These are phyloP conservation scores for Carduelis carduelis DNA, from an alignment of 2,797 vertebrate species.

Conservation along the genomic window DNA sequence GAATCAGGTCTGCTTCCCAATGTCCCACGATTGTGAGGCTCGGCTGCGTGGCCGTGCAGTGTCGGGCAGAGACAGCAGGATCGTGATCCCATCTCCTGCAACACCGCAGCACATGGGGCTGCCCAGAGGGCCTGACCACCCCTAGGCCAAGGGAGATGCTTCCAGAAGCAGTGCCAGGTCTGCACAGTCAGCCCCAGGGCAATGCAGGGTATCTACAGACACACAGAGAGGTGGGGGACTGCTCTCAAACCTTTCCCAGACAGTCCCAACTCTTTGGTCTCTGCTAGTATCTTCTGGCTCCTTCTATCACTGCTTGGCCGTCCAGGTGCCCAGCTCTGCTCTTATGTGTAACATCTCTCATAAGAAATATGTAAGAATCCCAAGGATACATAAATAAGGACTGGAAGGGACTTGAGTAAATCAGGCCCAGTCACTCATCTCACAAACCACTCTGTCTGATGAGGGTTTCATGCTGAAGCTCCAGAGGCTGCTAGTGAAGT, in stretches of 20 bases:
- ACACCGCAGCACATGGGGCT: rapidly evolving
- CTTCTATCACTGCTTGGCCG: background rate
- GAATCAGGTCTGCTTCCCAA: background rate
- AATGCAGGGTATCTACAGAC: rapidly evolving
- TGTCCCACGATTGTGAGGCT: rapidly evolving
- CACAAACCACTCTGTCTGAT: background rate
- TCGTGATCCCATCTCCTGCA: rapidly evolving
- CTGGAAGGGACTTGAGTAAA: background rate
- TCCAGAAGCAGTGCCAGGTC: background rate
- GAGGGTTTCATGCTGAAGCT: background rate
- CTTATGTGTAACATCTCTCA: background rate
- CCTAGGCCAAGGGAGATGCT: too few species aligned
- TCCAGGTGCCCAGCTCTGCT: background rate
- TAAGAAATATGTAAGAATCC: background rate
- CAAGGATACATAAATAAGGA: background rate
- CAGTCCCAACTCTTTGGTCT: background rate
- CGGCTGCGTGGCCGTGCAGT: background rate
- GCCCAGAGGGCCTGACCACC: background rate
- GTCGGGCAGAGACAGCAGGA: background rate
- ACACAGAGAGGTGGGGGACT: rapidly evolving
- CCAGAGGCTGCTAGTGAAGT: background rate
- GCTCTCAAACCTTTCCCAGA: background rate
- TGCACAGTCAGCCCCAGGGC: background rate
- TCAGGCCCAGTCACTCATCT: background rate
- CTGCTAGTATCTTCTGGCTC: background rate